A percentile compares a stretch with the other conserved stretches of the same genome.
Conservation (phyloP, 2,113 vertebrate genomes). For the Sander lucioperca region DNA sequence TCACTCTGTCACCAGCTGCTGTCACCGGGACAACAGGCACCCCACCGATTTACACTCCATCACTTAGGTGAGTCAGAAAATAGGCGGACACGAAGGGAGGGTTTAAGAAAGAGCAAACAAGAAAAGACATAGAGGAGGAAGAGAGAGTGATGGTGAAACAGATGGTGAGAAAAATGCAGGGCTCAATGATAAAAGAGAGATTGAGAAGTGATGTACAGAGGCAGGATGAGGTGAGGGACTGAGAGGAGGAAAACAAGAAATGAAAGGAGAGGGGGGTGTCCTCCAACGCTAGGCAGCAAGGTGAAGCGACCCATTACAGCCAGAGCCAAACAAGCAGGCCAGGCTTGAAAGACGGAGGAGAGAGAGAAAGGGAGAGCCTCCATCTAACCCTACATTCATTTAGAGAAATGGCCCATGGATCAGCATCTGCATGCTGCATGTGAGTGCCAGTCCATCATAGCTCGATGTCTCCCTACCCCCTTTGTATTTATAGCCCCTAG, state of each 20-base stretch:
- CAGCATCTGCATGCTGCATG: constrained; percentile 63
- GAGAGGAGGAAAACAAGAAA: not conserved
- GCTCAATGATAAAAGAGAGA: constrained; percentile 55
- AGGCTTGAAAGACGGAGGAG: constrained; percentile 57
- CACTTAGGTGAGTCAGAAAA: constrained; percentile 67
- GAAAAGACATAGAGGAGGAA: constrained; percentile 35
- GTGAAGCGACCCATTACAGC: constrained; percentile 81
- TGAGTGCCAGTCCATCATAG: constrained; percentile 48
- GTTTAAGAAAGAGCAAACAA: constrained; percentile 31
- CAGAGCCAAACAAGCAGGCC: constrained; percentile 75
- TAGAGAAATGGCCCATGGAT: constrained; percentile 63
- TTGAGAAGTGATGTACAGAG: constrained; percentile 36
- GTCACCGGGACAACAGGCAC: constrained; percentile 80
- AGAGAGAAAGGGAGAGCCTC: constrained; percentile 68
- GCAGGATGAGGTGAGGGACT: constrained; percentile 26
- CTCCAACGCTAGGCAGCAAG: constrained; percentile 77
- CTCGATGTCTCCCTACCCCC: not conserved
- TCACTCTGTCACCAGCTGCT: constrained; percentile 76
- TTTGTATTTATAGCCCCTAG: constrained; percentile 52
- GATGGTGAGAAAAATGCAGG: constrained; percentile 49
- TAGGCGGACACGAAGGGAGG: constrained; percentile 36
- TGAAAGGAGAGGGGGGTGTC: constrained; percentile 57
- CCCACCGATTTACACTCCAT: constrained; percentile 77
- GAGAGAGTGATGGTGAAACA: constrained; percentile 34
- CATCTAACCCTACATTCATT: constrained; percentile 63